Conservation (phyloP, 2,888 invertebrate genomes). For the Epistrophella euchroma region DNA sequence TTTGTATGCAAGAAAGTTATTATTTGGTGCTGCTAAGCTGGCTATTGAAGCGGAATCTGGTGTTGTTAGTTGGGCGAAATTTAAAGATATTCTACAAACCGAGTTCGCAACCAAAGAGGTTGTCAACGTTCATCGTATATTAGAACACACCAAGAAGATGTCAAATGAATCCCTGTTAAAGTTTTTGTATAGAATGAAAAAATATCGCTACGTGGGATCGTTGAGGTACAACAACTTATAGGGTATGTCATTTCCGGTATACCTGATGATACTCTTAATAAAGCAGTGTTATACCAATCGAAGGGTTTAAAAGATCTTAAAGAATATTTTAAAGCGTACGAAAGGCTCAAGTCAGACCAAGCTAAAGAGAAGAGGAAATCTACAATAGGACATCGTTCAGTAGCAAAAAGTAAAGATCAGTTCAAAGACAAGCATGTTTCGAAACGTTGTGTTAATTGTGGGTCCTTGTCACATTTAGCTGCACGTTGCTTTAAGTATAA, state of each 20-base stretch:
- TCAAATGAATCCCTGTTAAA: neutral
- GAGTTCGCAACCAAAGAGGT: neutral
- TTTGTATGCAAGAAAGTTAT: neutral
- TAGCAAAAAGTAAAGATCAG: no score
- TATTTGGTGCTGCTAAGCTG: constrained; percentile 2
- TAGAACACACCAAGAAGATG: neutral
- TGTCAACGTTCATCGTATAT: neutral
- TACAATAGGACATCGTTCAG: no score
- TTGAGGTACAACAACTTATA: neutral
- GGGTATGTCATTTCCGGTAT: neutral
- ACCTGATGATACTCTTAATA: neutral
- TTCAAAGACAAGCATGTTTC: no score
- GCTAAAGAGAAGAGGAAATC: no score
- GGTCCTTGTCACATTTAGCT: no score
- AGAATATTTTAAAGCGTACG: neutral
- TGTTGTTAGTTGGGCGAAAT: neutral
- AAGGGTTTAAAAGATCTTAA: neutral
- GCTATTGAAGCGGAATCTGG: neutral
- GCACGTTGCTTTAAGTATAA: no score
- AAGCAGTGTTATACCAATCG: constrained; percentile 2
- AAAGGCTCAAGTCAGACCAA: no score
- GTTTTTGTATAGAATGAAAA: neutral
- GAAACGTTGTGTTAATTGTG: no score
- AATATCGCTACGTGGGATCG: neutral
- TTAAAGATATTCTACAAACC: neutral